Conservation (phyloP, 1,140 invertebrate genomes). For the Radopholus similis region DNA sequence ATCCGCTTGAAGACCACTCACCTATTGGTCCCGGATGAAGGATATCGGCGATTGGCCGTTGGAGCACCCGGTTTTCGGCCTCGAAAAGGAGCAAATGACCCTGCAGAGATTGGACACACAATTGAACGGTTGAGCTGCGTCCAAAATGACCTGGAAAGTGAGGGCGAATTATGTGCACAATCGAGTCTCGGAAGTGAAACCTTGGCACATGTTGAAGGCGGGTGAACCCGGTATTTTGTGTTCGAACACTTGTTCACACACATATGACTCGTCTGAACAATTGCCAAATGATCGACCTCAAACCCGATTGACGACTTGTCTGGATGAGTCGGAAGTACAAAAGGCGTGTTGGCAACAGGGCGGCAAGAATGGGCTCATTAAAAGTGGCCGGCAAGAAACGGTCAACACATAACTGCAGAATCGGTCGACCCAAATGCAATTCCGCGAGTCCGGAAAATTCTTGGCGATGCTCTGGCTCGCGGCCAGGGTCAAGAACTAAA, state of each 20-base stretch:
- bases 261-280: constrained; percentile 38
- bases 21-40: constrained; percentile 42
- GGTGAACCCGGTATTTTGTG: constrained; percentile 30
- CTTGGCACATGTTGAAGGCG: constrained; percentile 45
- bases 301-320: background rate
- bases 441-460: constrained; percentile 34
- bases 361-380: constrained; percentile 17
- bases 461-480: constrained; percentile 40
- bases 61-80: constrained; percentile 38
- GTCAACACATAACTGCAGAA: constrained; percentile 35
- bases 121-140: constrained; percentile 15
- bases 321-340: constrained; percentile 26
- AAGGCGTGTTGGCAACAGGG: constrained; percentile 13
- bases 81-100: constrained; percentile 35
- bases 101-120: constrained; percentile 44
- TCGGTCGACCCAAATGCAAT: constrained; percentile 22
- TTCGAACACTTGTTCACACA: constrained; percentile 45
- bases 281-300: background rate
- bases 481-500: constrained; percentile 35
- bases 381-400: constrained; percentile 19
- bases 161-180: background rate
- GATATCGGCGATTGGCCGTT: constrained; percentile 18
- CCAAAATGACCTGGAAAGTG: constrained; percentile 24
- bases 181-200: background rate
- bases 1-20: constrained; percentile 26